These are phyloP conservation scores for Cladopsammia gracilis DNA, from an alignment of 64 coral and sea anemone genomes.

Conservation along the genomic window DNA sequence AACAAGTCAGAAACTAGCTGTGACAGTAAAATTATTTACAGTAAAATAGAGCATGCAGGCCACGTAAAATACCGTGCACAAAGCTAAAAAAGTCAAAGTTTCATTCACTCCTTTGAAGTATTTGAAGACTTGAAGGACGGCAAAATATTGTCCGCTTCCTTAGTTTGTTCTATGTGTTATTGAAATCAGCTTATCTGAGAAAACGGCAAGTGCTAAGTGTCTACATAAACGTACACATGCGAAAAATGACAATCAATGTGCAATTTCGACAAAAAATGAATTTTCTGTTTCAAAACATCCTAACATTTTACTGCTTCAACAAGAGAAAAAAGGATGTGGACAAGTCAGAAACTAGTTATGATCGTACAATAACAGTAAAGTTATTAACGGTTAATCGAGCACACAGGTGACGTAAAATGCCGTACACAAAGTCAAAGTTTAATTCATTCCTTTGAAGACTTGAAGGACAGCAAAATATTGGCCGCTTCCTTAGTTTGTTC, in stretches of 20 bases:
- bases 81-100: no score
- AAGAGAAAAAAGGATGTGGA: not conserved
- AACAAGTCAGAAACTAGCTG: no score
- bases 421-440: slow-evolving; percentile 38
- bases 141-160: no score
- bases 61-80: not conserved
- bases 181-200: no score
- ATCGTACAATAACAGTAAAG: slow-evolving; percentile 35
- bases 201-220: no score
- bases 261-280: no score
- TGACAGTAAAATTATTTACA: not conserved
- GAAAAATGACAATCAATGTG: no score
- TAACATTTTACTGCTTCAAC: no score
- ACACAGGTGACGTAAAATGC: slow-evolving; percentile 5
- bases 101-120: not conserved
- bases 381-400: not conserved
- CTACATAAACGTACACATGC: not conserved
- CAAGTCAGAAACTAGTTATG: not conserved
- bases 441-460: slow-evolving; percentile 19
- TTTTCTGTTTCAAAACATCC: no score
- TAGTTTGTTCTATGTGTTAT: no score
- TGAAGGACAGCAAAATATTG: slow-evolving; percentile 45
- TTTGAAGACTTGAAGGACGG: not conserved
- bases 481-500: slow-evolving; percentile 33
- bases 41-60: slow-evolving; percentile 23